Base-by-base conservation (phyloP, 92 coral and sea anemone species). In the Epizoanthus stellaris region DNA sequence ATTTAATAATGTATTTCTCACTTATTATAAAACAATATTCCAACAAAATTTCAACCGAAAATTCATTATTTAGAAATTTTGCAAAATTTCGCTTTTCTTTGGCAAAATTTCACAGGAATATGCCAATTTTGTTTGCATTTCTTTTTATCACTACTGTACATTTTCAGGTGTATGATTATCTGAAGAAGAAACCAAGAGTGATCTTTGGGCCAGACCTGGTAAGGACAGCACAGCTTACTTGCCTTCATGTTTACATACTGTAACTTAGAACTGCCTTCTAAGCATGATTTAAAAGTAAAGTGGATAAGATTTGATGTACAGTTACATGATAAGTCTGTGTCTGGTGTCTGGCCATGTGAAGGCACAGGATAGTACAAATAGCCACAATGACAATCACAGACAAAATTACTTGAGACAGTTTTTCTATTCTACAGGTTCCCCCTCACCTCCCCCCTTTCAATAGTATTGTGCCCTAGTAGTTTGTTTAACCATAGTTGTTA, bases 121-220 rank as follows among this genome's bases (percentile, higher is more conserved):
- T 13, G 53, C 25, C 0, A 42, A 63, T 4, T 15, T 40, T 59
- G 72, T 23, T 53, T 54, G 38, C 5, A 0, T 20, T 60, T 86
- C 68, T 25, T 40, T 62, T 62, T 39, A 14, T 3, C 17, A 67
- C 49, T 45, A 7, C 49, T 38, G 59, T 80, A 16, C 40, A 72
- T 77, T 65, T 65, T 0, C 34, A 96, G 99, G 95, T 96, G 6
- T 92, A 96, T 85, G 98, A 96, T 69, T 92, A 96, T 82, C 82
- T 85, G 30, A 87, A 90, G 81, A 94, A 94, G 73, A 91, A 91
- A 75, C 98, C 99, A 5, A 79, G 99, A 80, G 98, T 94, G 53
- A 94, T 91, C 16, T 94, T 96, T 89, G 99, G 99, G 20, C 98
- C 99, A 52, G 99, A 94, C 82, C 85, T 94, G 92, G 98, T 96